Percentiles rank a stretch among this genome's conserved stretches.
Conservation (phyloP, 2,113 vertebrate genomes). For the Cyprinodon variegatus region DNA sequence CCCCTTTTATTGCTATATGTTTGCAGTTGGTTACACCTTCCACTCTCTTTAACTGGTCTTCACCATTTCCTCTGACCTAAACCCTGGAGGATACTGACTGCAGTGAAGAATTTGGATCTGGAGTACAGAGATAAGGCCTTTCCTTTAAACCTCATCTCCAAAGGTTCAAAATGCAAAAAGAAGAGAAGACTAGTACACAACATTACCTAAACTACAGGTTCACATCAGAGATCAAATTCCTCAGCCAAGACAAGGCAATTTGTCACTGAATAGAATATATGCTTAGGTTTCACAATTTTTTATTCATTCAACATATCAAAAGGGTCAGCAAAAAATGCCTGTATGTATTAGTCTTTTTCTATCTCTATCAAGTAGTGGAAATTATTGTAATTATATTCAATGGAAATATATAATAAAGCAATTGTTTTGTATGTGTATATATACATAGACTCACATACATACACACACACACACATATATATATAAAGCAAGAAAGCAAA, state of each 20-base stretch:
- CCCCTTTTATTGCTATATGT: not conserved
- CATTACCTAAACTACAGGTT: slow-evolving; percentile 26
- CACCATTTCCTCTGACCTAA: slow-evolving; percentile 9
- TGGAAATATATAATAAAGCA: too few relatives aligned
- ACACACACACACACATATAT: too few relatives aligned
- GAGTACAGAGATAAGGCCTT: slow-evolving; percentile 76
- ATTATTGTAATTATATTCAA: too few relatives aligned
- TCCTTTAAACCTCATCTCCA: slow-evolving; percentile 66
- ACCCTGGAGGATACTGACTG: slow-evolving; percentile 42
- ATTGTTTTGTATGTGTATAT: too few relatives aligned
- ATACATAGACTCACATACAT: too few relatives aligned
- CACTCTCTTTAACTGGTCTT: slow-evolving; percentile 14
- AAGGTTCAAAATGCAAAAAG: slow-evolving; percentile 54
- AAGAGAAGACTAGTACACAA: slow-evolving; percentile 34
- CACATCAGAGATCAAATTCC: slow-evolving; percentile 34
- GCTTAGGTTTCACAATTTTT: not conserved
- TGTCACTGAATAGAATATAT: slow-evolving; percentile 6
- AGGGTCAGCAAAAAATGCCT: not conserved
- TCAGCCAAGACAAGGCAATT: slow-evolving; percentile 31
- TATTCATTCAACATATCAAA: slow-evolving; percentile 9
- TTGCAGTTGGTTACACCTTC: slow-evolving; percentile 12
- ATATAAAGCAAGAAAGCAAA: too few relatives aligned
- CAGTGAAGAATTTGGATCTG: slow-evolving; percentile 73
- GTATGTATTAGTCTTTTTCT: not conserved
- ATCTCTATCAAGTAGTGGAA: not conserved